A percentile compares a stretch with the other conserved stretches of the same genome.
Evolutionary conservation across 1,140 invertebrate genomes (phyloP).

Genomic region (Diorhabda sublineata): DNA sequence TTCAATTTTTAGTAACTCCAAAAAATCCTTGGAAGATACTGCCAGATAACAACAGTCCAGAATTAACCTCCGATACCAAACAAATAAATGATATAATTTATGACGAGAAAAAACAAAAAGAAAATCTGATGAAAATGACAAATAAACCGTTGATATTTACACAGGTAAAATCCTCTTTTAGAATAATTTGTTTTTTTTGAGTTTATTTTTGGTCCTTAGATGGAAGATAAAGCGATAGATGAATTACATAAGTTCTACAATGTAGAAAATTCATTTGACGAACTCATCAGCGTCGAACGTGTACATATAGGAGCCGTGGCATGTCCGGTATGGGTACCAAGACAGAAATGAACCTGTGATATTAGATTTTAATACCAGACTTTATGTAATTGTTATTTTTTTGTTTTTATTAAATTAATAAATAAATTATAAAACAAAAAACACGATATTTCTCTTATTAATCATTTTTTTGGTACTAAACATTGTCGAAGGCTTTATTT

Average conservation of each 20-base stretch:
- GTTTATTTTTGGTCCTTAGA: conserved; percentile 46
- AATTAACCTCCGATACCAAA: conserved; percentile 29
- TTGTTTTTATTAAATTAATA: neutral
- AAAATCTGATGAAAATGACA: conserved; percentile 57
- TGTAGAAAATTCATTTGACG: conserved; percentile 55
- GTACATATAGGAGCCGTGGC: conserved; percentile 47
- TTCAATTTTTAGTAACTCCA: conserved; percentile 35
- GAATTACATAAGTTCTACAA: conserved; percentile 64
- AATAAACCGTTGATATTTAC: conserved; percentile 61
- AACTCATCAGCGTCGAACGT: conserved; percentile 60
- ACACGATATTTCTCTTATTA: no score
- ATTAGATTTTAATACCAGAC: conserved; percentile 5
- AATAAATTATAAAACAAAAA: no score
- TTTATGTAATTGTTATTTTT: neutral
- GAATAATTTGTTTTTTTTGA: conserved; percentile 4
- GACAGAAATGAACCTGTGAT: conserved; percentile 17
- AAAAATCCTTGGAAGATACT: conserved; percentile 46
- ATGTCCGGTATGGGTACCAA: conserved; percentile 58
- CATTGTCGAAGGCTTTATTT: no score
- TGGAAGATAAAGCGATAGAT: conserved; percentile 71
- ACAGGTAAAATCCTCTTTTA: conserved; percentile 48
- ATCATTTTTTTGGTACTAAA: no score
- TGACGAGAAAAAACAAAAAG: conserved; percentile 58
- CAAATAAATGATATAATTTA: conserved; percentile 56
- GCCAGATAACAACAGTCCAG: conserved; percentile 24